Base-by-base conservation (phyloP, 2,797 vertebrate species). In the Crenichthys baileyi region DNA sequence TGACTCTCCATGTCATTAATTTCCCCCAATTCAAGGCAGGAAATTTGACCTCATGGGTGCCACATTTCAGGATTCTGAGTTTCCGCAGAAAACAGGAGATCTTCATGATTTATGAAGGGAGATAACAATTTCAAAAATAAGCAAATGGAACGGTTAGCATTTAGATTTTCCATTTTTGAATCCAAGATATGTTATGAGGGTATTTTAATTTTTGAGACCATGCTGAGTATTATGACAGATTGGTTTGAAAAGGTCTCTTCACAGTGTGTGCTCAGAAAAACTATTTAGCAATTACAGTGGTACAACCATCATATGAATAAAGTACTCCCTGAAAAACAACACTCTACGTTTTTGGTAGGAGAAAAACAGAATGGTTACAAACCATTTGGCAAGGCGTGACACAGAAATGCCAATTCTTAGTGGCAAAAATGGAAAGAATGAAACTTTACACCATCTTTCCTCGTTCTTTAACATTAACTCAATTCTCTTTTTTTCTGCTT, bases 301-400 rank as follows among this genome's bases (percentile, higher is more conserved):
- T 73, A 75, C 79, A 83, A 90, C 78, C 70, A 79, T 83, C 87
- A 85, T 87, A 90, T 89, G 85, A 94, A 94, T 89, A 82, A 83
- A 70, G 77, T 90, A 76, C 63, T 75, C 67, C 41, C 12, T 46
- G 63, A 2, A 4, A 74, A 90, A 86, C 67, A 76, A 77, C 71
- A 81, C 81, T 72, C 65, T 68, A 89, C 85, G 83, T 85, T 80
- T 79, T 91, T 79, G 81, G 87, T 77, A 77, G 78, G 78, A 83
- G 50, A 86, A 83, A 84, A 75, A 90, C 50, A 87, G 83, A 90
- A 91, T 88, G 87, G 93, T 94, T 90, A 79, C 73, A 90, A 89
- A 85, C 75, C 82, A 92, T 92, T 92, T 90, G 84, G 87, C 79
- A 73, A 73, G 85, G 85, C 80, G 80, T 91, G 87, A 83, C 86